Percentiles rank a stretch among this genome's conserved stretches.
Evolutionary conservation across 2,888 invertebrate species (phyloP).

Genomic region (Psococerastis gibbosa): DNA sequence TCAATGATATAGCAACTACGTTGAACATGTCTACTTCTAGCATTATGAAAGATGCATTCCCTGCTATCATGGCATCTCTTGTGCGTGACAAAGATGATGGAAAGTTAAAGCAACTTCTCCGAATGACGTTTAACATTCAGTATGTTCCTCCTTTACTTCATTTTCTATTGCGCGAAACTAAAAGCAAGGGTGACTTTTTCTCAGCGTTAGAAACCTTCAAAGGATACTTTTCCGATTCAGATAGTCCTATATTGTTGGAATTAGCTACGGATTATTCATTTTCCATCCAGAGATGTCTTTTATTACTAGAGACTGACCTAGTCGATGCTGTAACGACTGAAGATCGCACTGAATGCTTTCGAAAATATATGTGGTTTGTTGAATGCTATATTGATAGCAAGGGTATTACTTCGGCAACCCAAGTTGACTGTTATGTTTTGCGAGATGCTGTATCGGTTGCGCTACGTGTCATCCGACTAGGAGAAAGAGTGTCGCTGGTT

Average conservation of each 20-base stretch:
- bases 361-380: slow-evolving; percentile 34
- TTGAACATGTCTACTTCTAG: slow-evolving; percentile 20
- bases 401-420: neutral
- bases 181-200: too few relatives aligned
- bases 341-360: slow-evolving; percentile 33
- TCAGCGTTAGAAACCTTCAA: too few relatives aligned
- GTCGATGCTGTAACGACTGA: slow-evolving; percentile 29
- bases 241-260: too few relatives aligned
- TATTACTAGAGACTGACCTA: slow-evolving; percentile 29
- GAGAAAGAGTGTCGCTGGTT: slow-evolving; percentile 22
- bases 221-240: too few relatives aligned
- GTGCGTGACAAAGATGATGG: slow-evolving; percentile 14
- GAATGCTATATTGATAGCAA: slow-evolving; percentile 16
- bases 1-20: slow-evolving; percentile 21
- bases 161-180: too few relatives aligned
- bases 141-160: too few relatives aligned
- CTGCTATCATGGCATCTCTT: slow-evolving; percentile 20
- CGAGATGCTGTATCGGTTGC: slow-evolving; percentile 35
- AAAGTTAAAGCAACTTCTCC: too few relatives aligned
- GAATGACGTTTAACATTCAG: too few relatives aligned
- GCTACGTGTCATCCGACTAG: slow-evolving; percentile 29
- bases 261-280: too few relatives aligned
- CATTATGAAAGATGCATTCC: slow-evolving; percentile 22
- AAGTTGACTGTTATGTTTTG: slow-evolving; percentile 27
- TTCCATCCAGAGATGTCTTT: too few relatives aligned